Evolutionary conservation across 2,797 vertebrate species (phyloP).

Genomic region (Megaceryle alcyon): DNA sequence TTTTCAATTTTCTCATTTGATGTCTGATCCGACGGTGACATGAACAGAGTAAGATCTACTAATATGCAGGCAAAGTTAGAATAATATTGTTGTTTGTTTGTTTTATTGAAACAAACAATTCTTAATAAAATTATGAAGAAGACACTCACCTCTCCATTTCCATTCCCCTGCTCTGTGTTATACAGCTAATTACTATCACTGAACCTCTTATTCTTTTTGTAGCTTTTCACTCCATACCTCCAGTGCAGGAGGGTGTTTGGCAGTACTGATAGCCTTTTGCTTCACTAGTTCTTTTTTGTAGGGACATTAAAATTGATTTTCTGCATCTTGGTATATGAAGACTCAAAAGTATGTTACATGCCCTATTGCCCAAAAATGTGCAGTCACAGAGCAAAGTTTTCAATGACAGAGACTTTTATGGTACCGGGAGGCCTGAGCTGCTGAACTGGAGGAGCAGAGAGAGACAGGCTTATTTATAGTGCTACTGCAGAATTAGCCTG

Average conservation of each 20-base stretch:
- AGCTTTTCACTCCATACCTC: neutral
- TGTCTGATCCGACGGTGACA: neutral
- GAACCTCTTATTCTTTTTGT: neutral
- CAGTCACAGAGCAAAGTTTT: slow-evolving; percentile 8
- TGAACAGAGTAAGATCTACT: neutral
- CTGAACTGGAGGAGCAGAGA: slow-evolving; percentile 38
- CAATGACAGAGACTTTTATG: slow-evolving; percentile 26
- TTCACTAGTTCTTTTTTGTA: neutral
- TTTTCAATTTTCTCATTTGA: neutral
- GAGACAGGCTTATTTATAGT: slow-evolving; percentile 37
- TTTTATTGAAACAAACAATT: neutral
- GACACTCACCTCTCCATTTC: neutral
- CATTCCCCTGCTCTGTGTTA: neutral
- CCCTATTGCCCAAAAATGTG: slow-evolving; percentile 27
- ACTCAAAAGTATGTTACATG: slow-evolving; percentile 19
- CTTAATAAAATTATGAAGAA: neutral
- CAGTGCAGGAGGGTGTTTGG: neutral
- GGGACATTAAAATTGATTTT: slow-evolving; percentile 65
- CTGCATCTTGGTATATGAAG: slow-evolving; percentile 41
- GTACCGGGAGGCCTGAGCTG: slow-evolving; percentile 34
- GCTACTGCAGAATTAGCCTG: slow-evolving; percentile 22
- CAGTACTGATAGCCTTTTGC: slow-evolving; percentile 22
- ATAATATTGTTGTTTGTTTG: neutral
- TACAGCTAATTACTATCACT: neutral
- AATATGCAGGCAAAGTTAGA: neutral